Base-by-base conservation (phyloP, 2,797 vertebrate species). In the Rousettus madagascariensis region DNA sequence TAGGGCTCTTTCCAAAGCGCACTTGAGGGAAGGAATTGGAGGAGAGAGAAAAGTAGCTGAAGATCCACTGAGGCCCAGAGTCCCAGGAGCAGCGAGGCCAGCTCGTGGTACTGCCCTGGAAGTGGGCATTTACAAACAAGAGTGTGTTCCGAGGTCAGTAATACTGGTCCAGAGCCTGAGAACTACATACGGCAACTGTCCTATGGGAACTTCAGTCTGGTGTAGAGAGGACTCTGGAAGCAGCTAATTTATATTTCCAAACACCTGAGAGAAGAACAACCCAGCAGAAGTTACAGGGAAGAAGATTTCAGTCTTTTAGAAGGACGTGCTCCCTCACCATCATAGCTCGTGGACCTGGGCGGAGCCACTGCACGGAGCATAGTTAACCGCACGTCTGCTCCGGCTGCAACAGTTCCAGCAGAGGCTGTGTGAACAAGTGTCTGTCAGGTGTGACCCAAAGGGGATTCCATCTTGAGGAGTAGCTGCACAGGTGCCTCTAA, bases 271-370 rank as follows among this genome's bases (percentile, higher is more conserved):
- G 49, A 57, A 61, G 49, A 49, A 43, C 8, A 3, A 8, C 19
- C 15, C 24, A 53, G 26, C 3, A 19, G 57, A 57, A 84, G 46
- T 43, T 46, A 28, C 1, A 30, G 72, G 17, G 61, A 84, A 61
- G 22, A 5, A 19, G 53, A 15, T 24, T 51, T 79, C 22, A 30
- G 78, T 33, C 2, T 75, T 6, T 68, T 28, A 30, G 43, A 33
- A 5, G 30, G 59, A 51, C 65, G 7, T 0, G 0, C 19, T 84
- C 19, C 7, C n/a, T 69, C 10, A 6, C n/a, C n/a, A 5, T 26
- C n/a, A 0, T 0, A 15, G 11, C 20, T 61, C 1, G 2, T 38
- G 9, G 4, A 0, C 9, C 8, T 36, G 15, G 57, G 28, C 13
- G 38, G n/a, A 9, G 4, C 9, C 11, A 0, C 8, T 0, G 57